Conservation (phyloP, 1,140 invertebrate genomes). For the Leptinotarsa defecta region DNA sequence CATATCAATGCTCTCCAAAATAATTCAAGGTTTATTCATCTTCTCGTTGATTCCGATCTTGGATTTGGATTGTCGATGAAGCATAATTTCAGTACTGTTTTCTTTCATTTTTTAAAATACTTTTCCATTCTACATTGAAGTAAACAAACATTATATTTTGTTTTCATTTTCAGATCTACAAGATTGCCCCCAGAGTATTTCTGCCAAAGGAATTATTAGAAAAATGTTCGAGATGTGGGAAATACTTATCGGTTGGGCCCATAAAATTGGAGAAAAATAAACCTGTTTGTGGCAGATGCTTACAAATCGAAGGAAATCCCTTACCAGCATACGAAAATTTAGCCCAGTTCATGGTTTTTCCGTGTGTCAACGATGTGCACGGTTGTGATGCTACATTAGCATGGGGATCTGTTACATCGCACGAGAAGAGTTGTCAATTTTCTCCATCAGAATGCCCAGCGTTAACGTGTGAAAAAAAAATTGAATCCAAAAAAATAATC, state of each 20-base stretch:
- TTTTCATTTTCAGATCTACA: neutral
- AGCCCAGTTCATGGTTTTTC: neutral
- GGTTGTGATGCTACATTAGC: neutral
- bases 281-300: constrained; percentile 2
- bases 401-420: neutral
- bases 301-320: neutral
- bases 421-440: neutral
- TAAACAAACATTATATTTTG: too few species aligned
- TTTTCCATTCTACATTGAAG: too few species aligned
- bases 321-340: neutral
- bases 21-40: too few species aligned
- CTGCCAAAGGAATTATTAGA: neutral
- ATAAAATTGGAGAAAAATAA: neutral
- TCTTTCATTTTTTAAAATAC: too few species aligned
- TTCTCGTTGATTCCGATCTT: too few species aligned
- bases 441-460: neutral
- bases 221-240: neutral
- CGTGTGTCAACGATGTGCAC: neutral
- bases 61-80: too few species aligned
- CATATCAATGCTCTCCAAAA: too few species aligned
- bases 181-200: neutral
- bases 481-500: neutral
- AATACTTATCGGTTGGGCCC: neutral
- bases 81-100: too few species aligned
- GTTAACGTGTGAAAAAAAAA: neutral